phyloP scores from a whole-genome alignment of 2,113 vertebrate species.

The crab-eating macaque (Macaca fascicularis) region T2T-MFA8v1.1 NC_088378.1:47654001-47654500 shows the following conservation, averaged over 20 bases:
- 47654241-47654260: background rate
- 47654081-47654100: background rate
- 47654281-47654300: background rate
- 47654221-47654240: background rate
- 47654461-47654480: background rate
- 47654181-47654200: background rate
- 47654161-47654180: background rate
- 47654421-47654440: background rate
- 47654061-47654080: background rate
- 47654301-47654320: background rate
- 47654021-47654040: background rate
- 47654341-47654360: background rate
- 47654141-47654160: background rate
- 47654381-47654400: background rate
- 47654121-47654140: background rate
- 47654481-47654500: background rate
- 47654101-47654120: background rate
- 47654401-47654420: background rate
- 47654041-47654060: background rate
- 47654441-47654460: background rate
- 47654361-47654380: background rate
- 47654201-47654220: background rate
- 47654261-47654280: too few species aligned
- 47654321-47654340: background rate
- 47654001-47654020: background rate